Conservation (phyloP, 1,140 invertebrate species). For the Drosophila guanche region DNA sequence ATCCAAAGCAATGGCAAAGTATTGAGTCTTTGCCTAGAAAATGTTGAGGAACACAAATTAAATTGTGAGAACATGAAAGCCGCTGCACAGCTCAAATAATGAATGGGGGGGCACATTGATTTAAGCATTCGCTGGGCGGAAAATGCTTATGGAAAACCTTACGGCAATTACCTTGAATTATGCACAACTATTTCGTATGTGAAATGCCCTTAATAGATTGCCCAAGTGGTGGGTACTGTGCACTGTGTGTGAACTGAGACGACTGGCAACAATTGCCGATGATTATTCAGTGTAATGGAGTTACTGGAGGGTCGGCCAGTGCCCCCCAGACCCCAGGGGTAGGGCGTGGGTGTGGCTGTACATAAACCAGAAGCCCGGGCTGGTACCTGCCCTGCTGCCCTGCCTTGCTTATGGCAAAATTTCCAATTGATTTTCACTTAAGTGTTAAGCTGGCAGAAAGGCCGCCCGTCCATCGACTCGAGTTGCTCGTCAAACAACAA, state of each 20-base stretch:
- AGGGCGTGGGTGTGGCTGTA: too few relatives aligned
- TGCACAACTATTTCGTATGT: neutral
- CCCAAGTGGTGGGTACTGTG: neutral
- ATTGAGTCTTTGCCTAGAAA: too few relatives aligned
- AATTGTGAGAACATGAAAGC: neutral
- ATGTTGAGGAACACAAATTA: too few relatives aligned
- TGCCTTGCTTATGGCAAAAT: slow-evolving; percentile 3
- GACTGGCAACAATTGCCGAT: slow-evolving; percentile 11
- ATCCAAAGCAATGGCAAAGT: too few relatives aligned
- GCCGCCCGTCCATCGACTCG: slow-evolving; percentile 7
- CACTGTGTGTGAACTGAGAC: neutral
- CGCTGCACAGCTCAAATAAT: slow-evolving; percentile 6
- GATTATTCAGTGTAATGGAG: slow-evolving; percentile 24
- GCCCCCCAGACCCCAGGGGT: too few relatives aligned
- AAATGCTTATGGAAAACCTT: neutral
- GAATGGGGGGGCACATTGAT: slow-evolving; percentile 8
- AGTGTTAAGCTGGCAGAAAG: slow-evolving; percentile 35
- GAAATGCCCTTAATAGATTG: slow-evolving; percentile 3
- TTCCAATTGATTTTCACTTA: slow-evolving; percentile 52
- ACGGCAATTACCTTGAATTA: neutral
- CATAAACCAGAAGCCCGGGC: too few relatives aligned
- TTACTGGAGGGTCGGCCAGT: neutral
- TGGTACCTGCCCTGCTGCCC: too few relatives aligned
- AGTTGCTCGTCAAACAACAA: slow-evolving; percentile 48
- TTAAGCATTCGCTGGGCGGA: neutral